Percentiles rank a stretch among this genome's conserved stretches.
These are phyloP conservation scores for Morinoia aosen DNA, from an alignment of 2,888 invertebrate species.

Conservation along the genomic window DNA sequence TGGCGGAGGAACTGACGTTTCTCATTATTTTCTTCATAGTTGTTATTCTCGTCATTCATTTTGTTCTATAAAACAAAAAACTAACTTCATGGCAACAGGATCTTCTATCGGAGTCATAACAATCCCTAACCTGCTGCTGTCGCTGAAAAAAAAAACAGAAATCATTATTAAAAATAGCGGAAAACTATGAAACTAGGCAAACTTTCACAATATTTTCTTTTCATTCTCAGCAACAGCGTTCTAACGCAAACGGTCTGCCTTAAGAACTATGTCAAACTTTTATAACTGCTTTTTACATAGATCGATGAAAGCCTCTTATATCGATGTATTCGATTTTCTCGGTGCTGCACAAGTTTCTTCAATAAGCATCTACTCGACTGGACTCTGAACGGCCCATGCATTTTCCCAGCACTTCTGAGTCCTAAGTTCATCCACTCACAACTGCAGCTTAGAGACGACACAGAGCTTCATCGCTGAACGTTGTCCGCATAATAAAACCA, in stretches of 20 bases:
- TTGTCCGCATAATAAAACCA: not conserved
- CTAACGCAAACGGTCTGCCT: not conserved
- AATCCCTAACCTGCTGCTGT: not conserved
- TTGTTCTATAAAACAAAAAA: not conserved
- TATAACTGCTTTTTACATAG: not conserved
- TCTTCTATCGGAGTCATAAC: not conserved
- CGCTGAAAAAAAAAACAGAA: not conserved
- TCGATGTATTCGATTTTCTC: not conserved
- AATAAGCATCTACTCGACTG: not conserved
- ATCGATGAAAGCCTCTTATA: not conserved
- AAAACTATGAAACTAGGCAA: not conserved
- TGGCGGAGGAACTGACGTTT: not conserved
- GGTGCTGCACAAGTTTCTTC: not conserved
- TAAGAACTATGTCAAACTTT: not conserved
- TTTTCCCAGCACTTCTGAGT: not conserved
- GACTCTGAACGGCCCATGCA: not conserved
- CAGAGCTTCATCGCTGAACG: too few species aligned
- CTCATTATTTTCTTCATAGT: not conserved
- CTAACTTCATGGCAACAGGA: not conserved
- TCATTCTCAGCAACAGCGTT: not conserved
- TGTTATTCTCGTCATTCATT: not conserved
- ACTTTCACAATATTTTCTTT: not conserved
- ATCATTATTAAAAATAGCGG: not conserved
- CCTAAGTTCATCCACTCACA: too few species aligned
- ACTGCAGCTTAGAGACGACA: too few species aligned